These are phyloP conservation scores for Hippocampus barbouri DNA, from an alignment of 2,113 vertebrate genomes.

Conservation along the genomic window DNA sequence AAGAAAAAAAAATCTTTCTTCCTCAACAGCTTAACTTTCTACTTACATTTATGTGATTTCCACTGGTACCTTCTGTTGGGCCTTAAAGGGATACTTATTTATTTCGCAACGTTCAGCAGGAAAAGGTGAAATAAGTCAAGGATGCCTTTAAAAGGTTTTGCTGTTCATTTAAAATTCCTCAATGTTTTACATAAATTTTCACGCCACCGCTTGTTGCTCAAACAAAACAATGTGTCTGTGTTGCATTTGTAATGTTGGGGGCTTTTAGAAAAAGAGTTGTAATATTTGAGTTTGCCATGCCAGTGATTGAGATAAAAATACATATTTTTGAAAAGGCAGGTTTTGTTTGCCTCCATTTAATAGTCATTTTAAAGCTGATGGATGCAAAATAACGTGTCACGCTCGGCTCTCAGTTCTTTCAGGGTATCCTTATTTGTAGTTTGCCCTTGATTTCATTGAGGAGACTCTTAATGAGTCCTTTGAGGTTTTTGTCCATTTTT, in stretches of 20 bases:
- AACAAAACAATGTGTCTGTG: background rate
- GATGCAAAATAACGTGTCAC: conserved; percentile 1
- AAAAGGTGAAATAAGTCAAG: no score
- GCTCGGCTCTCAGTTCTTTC: conserved; percentile 11
- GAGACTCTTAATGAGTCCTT: conserved; percentile 37
- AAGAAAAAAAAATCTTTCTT: no score
- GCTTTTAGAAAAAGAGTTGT: background rate
- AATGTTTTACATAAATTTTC: background rate
- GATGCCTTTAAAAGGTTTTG: no score
- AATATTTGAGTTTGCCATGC: background rate
- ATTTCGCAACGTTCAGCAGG: no score
- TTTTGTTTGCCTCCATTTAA: background rate
- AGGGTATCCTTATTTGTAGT: conserved; percentile 24
- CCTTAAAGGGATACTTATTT: no score
- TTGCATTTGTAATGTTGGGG: background rate
- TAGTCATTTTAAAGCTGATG: conserved; percentile 10
- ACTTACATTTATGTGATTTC: no score
- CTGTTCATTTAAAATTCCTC: background rate
- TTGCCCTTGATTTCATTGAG: conserved; percentile 38
- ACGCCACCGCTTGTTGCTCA: background rate
- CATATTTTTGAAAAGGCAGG: background rate
- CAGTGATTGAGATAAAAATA: background rate
- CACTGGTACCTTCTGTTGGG: background rate
- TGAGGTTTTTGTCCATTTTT: conserved; percentile 36
- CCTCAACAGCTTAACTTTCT: no score